Conservation (phyloP, 2,888 invertebrate genomes). For the Drosophila demipolita region DNA sequence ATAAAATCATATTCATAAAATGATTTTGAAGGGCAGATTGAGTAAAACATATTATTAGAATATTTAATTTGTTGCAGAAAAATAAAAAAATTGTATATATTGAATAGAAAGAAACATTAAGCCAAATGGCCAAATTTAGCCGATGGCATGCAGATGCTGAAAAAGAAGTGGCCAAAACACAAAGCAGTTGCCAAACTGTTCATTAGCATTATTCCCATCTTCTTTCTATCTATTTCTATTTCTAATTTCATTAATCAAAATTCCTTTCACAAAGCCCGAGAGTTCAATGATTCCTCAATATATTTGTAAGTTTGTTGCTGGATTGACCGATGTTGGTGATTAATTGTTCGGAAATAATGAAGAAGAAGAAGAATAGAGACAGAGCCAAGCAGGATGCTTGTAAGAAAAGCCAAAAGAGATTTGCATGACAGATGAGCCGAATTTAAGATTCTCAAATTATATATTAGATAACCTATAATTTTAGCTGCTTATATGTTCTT, state of each 20-base stretch:
- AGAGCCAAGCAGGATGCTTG: conserved; percentile 60
- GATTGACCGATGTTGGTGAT: conserved; percentile 54
- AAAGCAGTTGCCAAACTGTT: conserved; percentile 17
- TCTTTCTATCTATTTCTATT: conserved; percentile 37
- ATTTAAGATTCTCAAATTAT: conserved; percentile 35
- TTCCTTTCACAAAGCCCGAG: conserved; percentile 56
- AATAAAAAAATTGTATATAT: conserved; percentile 21
- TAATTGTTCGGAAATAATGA: conserved; percentile 42
- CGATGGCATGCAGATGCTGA: conserved; percentile 58
- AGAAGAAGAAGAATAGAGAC: neutral
- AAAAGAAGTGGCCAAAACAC: conserved; percentile 13
- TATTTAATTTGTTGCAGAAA: conserved; percentile 40
- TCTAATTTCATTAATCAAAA: conserved; percentile 55
- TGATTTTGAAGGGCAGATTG: neutral
- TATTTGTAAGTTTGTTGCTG: conserved; percentile 8
- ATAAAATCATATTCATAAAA: too few relatives aligned
- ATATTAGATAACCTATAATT: conserved; percentile 34
- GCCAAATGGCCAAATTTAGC: conserved; percentile 6
- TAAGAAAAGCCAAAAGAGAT: conserved; percentile 53
- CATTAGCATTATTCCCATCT: conserved; percentile 50
- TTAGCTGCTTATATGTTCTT: conserved; percentile 25
- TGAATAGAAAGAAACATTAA: neutral
- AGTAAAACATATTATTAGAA: neutral
- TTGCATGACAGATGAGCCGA: conserved; percentile 64
- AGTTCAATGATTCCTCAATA: conserved; percentile 54